Conservation (phyloP, 1,140 invertebrate genomes). For the Holcopasites calliopsidis region DNA sequence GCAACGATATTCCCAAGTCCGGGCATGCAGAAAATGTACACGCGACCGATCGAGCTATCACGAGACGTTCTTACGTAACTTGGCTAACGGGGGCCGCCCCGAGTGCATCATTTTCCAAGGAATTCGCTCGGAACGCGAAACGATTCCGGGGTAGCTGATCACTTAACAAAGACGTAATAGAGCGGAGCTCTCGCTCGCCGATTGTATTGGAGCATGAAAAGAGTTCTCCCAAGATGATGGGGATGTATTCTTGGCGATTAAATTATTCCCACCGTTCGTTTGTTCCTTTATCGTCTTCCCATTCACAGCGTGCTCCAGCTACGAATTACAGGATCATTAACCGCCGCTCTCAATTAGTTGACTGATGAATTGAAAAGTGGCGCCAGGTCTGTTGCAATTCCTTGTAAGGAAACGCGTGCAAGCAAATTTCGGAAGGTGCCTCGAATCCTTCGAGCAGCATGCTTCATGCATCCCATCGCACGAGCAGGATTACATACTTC, state of each 20-base stretch:
- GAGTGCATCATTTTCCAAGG: slow-evolving; percentile 24
- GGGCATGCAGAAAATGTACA: slow-evolving; percentile 6
- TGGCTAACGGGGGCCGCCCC: neutral
- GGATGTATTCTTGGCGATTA: neutral
- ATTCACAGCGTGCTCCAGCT: neutral
- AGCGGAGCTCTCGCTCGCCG: neutral
- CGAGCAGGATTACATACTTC: no score
- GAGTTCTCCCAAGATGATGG: neutral
- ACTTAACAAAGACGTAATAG: neutral
- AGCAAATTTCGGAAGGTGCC: no score
- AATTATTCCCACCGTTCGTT: neutral
- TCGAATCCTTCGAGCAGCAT: no score
- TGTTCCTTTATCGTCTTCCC: neutral
- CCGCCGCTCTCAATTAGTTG: neutral
- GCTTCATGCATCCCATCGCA: no score
- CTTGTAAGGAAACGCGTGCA: no score
- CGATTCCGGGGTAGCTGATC: slow-evolving; percentile 1
- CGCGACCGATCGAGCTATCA: slow-evolving; percentile 33
- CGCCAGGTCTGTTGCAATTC: neutral
- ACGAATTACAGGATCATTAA: slow-evolving; percentile 1
- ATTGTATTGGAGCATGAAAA: neutral
- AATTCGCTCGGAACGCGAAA: slow-evolving; percentile 26
- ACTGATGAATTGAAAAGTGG: neutral
- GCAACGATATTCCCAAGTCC: slow-evolving; percentile 9
- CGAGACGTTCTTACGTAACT: slow-evolving; percentile 36